Evolutionary conservation across 2,888 invertebrate species (phyloP), one percentile per base, ranked within the genome.

Genomic region (Eupithecia pulchellata): DNA sequence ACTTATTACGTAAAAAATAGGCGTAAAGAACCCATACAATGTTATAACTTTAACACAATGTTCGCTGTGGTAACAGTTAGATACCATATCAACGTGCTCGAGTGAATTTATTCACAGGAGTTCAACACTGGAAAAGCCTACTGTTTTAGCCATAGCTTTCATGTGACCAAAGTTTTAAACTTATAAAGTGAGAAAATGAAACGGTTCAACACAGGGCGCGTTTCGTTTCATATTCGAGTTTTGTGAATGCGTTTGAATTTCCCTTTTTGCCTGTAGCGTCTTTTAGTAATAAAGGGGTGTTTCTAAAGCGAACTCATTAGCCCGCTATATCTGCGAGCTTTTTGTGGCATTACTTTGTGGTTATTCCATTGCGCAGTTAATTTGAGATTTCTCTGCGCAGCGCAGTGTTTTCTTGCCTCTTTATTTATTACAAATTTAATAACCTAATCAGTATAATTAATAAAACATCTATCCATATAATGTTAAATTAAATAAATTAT

Each of bases 301-400:
- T 27, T 66, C 29, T 11, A n/a, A 58, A 42, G 60, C 2, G 39
- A 9, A 25, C 42, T 60, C 60, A 14, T 66, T 8, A 42, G 14
- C 36, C 42, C 42, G 30, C n/a, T 39, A 42, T 57, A 58, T 29
- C 57, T 58, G n/a, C 13, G 29, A 5, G 57, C 20, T 25, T 32
- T 47, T 52, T 64, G 52, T 64, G 47, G 52, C 32, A 52, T 47
- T 14, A 57, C 27, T 14, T 4, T 17, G 17, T 29, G 27, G 36
- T 58, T 66, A n/a, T 42, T 42, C 32, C 60, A 57, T 65, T 29
- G 42, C 58, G 20, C 29, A 30, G 32, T 42, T 14, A 66, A 66
- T 66, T 60, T n/a, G 39, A 39, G 17, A 17, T 42, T 42, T 6
- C 42, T n/a, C n/a, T 42, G 42, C 42, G n/a, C n/a, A 17, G 42